Evolutionary conservation across 2,797 vertebrate genomes (phyloP), one percentile per base, ranked within the genome.

Genomic region (Channallabes apus): DNA sequence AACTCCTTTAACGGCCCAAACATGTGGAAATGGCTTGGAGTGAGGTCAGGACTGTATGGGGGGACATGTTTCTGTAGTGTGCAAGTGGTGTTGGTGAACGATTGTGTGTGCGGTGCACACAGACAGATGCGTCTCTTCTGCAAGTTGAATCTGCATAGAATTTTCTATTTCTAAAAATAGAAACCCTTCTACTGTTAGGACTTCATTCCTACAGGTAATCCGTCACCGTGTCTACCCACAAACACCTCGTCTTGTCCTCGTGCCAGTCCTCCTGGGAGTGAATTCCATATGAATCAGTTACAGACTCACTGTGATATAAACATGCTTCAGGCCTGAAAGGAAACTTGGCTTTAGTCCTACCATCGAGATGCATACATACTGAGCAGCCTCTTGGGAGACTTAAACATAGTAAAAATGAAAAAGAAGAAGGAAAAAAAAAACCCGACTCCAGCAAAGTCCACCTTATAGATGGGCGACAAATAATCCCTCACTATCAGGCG

Each of bases 331-430:
- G 29, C 9, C 67, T 41, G 14, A 64, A 62, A n/a, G 20, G 8
- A 29, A 32, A 78, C 32, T 61, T 78, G 76, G 76, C 56, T 78
- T 61, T 38, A 38, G 22, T 38, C 29, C 75, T 24, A 24, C 17
- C 4, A 7, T 20, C 1, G 3, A 69, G 76, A 58, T 86, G 88
- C 80, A 84, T 86, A 88, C 80, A 84, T 82, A 84, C 83, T 77
- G 85, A 82, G 82, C 14, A 14, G 61, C 46, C 90, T 87, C 88
- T 56, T 1, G 83, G 85, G 90, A 92, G 82, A 46, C 29, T 27
- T 85, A 35, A 12, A 51, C 5, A 51, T 14, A 14, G 46, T 14
- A 51, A 51, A 14, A 51, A 51, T 32, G 11, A 61, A 64, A 65
- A 61, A 59, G 2, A 27, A 11, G 4, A 17, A 29, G 32, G 6